Percentiles rank a stretch among this genome's conserved stretches.
Conservation (phyloP, 1,140 invertebrate species). For the Camponotus floridanus region DNA sequence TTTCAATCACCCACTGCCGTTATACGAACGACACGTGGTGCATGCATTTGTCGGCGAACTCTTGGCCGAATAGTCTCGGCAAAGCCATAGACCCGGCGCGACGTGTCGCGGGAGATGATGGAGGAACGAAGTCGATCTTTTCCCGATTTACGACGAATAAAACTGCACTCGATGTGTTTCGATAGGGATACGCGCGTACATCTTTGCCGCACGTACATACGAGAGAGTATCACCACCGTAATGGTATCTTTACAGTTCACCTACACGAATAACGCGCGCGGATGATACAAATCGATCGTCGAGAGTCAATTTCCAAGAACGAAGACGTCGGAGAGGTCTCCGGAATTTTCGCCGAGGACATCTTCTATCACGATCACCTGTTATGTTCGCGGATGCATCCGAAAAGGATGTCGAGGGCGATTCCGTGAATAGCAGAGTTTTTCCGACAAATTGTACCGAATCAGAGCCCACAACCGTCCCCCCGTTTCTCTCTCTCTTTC, state of each 20-base stretch:
- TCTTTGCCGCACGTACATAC: not conserved
- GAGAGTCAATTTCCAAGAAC: slow-evolving; percentile 75
- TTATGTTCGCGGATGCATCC: slow-evolving; percentile 26
- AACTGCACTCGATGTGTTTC: slow-evolving; percentile 65
- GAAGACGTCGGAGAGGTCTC: slow-evolving; percentile 51
- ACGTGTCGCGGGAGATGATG: not conserved
- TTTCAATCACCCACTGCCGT: slow-evolving; percentile 38
- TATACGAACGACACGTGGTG: slow-evolving; percentile 33
- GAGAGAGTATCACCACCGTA: too few species aligned
- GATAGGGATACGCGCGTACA: slow-evolving; percentile 47
- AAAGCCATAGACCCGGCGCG: slow-evolving; percentile 9
- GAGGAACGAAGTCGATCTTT: slow-evolving; percentile 65
- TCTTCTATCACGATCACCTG: slow-evolving; percentile 15
- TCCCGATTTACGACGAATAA: slow-evolving; percentile 74
- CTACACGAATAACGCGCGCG: slow-evolving; percentile 25
- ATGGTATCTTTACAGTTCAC: slow-evolving; percentile 67
- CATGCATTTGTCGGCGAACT: slow-evolving; percentile 17
- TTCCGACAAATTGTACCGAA: slow-evolving; percentile 56
- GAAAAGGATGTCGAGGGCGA: not conserved
- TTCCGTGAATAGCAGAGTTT: slow-evolving; percentile 40
- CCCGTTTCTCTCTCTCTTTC: not conserved
- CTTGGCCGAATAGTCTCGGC: not conserved
- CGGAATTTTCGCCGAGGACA: slow-evolving; percentile 24
- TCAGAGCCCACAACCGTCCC: not conserved
- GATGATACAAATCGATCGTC: slow-evolving; percentile 52